These are phyloP conservation scores for Vanessa tameamea DNA, from an alignment of 1,140 invertebrate species.

Conservation along the genomic window DNA sequence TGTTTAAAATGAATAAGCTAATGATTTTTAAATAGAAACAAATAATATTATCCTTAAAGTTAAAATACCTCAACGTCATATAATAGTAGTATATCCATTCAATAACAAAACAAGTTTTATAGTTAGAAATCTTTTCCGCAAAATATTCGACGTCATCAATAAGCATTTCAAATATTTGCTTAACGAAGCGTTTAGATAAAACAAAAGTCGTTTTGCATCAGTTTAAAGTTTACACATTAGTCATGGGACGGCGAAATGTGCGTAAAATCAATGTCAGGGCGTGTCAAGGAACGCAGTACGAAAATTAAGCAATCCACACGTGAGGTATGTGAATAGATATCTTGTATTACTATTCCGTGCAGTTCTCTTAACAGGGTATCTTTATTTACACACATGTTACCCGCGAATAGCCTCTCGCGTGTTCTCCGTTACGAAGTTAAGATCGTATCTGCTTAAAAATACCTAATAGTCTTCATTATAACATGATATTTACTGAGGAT, in stretches of 20 bases:
- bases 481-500: not conserved
- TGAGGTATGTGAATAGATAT: conserved; percentile 26
- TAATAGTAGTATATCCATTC: not conserved
- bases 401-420: conserved; percentile 3
- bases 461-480: conserved; percentile 11
- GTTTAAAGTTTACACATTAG: conserved; percentile 8
- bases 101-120: not conserved
- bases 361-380: not conserved
- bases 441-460: not conserved
- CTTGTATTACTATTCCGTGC: conserved; percentile 5
- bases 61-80: not conserved
- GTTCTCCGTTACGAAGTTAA: not conserved
- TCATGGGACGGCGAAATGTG: conserved; percentile 11
- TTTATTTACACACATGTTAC: conserved; percentile 21
- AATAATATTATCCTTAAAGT: too few species aligned
- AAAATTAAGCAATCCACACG: conserved; percentile 30
- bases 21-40: too few species aligned
- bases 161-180: not conserved
- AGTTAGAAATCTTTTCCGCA: conserved; percentile 2
- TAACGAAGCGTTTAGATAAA: not conserved
- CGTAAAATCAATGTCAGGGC: conserved; percentile 35
- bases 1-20: too few species aligned
- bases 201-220: conserved; percentile 7
- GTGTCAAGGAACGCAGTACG: conserved; percentile 32
- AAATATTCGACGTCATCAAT: conserved; percentile 2